These are phyloP conservation scores for Yoshiicerus persimilis DNA, from an alignment of 1,140 invertebrate genomes.

Conservation along the genomic window DNA sequence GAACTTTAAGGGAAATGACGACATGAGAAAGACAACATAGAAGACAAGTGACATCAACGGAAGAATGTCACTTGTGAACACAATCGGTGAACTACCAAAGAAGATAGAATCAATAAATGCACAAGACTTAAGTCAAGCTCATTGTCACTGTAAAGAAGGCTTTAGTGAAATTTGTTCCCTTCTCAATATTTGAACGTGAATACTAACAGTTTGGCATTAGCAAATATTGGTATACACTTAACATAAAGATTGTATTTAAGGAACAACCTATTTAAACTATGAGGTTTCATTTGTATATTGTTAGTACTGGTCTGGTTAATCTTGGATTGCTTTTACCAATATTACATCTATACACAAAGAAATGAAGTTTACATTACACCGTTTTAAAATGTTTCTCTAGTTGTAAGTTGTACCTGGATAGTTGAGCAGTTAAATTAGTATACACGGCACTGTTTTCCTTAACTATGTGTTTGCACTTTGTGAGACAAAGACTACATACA, in stretches of 20 bases:
- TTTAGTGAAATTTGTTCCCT: neutral
- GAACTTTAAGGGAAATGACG: neutral
- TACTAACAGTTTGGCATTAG: neutral
- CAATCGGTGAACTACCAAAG: neutral
- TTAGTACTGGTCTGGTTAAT: no score
- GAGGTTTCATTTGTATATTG: neutral
- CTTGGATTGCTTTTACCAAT: no score
- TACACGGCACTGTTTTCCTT: neutral
- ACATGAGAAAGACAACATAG: neutral
- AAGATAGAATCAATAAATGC: neutral
- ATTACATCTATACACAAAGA: no score
- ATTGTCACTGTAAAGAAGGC: neutral
- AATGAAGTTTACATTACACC: neutral
- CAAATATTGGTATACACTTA: neutral
- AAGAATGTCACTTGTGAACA: slow-evolving; percentile 8
- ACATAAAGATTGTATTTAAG: neutral
- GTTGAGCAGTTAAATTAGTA: neutral
- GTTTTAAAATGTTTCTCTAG: neutral
- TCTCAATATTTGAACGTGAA: neutral
- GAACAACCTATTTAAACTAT: neutral
- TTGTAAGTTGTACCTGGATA: neutral
- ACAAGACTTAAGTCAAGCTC: neutral
- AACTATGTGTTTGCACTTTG: neutral
- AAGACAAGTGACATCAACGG: neutral
- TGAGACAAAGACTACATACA: neutral